Percentiles rank a stretch among this genome's conserved stretches.
Evolutionary conservation across 2,113 vertebrate species (phyloP).

Genomic region (Clinocottus analis): DNA sequence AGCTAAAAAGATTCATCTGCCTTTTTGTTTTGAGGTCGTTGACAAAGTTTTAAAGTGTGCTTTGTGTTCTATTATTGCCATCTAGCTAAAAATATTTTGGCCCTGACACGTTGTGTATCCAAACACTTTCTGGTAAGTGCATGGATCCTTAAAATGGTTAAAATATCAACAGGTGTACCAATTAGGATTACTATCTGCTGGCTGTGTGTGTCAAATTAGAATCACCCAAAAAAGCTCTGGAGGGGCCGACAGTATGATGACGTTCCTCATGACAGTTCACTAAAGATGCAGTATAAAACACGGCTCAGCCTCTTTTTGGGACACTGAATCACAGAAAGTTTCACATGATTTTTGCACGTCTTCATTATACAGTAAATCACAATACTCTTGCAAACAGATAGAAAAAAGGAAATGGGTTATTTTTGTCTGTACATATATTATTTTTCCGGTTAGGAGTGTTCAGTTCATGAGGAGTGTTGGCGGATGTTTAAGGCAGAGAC

Average conservation of each 20-base stretch:
- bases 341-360: conserved; percentile 68
- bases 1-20: not conserved
- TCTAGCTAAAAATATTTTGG: conserved; percentile 14
- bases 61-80: conserved; percentile 26
- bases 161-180: conserved; percentile 38
- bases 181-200: conserved; percentile 35
- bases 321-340: conserved; percentile 65
- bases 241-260: conserved; percentile 15
- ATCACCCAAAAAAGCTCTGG: conserved; percentile 45
- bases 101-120: conserved; percentile 22
- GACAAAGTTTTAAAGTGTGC: conserved; percentile 33
- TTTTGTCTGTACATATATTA: conserved; percentile 64
- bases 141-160: conserved; percentile 18
- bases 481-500: conserved; percentile 83
- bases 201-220: conserved; percentile 36
- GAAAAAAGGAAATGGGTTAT: conserved; percentile 65
- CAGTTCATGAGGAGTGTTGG: conserved; percentile 55
- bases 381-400: conserved; percentile 83
- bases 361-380: conserved; percentile 74
- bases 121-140: conserved; percentile 21
- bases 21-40: not conserved
- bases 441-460: conserved; percentile 35
- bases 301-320: conserved; percentile 60
- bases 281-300: conserved; percentile 68
- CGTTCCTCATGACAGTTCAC: conserved; percentile 42